phyloP scores from a whole-genome alignment of 2,797 vertebrate genomes.

The Molothrus ater region DNA sequence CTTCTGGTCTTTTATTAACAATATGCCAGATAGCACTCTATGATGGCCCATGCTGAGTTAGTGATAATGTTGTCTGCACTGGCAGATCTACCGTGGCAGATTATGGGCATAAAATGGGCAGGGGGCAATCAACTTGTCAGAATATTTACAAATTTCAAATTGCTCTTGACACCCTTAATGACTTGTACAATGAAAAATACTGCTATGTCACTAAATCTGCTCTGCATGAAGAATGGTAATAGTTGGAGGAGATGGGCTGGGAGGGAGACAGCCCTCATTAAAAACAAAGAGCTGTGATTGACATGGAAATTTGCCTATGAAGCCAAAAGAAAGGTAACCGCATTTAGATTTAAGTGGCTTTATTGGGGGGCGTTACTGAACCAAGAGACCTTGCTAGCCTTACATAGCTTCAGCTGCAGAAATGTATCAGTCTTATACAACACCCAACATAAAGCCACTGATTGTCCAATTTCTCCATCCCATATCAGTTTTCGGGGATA shows the following conservation, averaged over 20 bases:
- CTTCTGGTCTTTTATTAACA: conserved; percentile 9
- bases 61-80: conserved; percentile 20
- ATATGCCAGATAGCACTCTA: background rate
- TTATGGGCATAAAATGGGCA: conserved; percentile 56
- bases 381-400: background rate
- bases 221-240: background rate
- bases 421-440: background rate
- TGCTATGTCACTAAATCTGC: background rate
- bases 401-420: background rate
- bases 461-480: background rate
- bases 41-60: background rate
- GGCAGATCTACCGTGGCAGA: conserved; percentile 56
- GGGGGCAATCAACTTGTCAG: conserved; percentile 65
- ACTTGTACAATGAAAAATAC: background rate
- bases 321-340: background rate
- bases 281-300: conserved; percentile 26
- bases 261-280: background rate
- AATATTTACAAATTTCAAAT: conserved; percentile 71
- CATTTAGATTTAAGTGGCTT: background rate
- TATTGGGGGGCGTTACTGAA: background rate
- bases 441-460: background rate
- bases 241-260: background rate
- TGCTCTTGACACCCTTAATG: conserved; percentile 58
- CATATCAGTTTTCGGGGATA: background rate
- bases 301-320: background rate